A percentile compares a stretch with the other conserved stretches of the same genome.
Evolutionary conservation across 2,797 vertebrate species (phyloP).

Genomic region (Macropus fuliginosus): DNA sequence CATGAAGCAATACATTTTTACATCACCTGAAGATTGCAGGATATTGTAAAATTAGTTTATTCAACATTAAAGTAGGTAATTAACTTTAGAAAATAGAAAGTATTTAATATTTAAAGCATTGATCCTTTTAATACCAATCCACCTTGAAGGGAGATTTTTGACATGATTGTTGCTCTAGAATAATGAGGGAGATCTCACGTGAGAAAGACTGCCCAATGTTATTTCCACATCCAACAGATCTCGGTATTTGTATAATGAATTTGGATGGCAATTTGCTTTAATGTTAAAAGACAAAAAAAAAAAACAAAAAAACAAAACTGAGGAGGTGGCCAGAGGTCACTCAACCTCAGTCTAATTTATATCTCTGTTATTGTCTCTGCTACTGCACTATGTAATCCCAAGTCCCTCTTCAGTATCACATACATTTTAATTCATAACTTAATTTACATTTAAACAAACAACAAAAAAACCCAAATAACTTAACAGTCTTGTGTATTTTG

Average conservation of each 20-base stretch:
- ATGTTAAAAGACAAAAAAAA: not conserved
- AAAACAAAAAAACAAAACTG: not conserved
- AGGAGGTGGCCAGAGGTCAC: not conserved
- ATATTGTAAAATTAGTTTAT: not conserved
- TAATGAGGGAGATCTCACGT: not conserved
- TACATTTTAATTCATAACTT: not conserved
- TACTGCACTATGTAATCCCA: not conserved
- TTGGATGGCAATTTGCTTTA: not conserved
- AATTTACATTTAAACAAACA: not conserved
- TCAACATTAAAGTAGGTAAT: not conserved
- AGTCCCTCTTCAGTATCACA: not conserved
- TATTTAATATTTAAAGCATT: not conserved
- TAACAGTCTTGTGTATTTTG: not conserved
- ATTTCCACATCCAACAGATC: not conserved
- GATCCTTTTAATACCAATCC: not conserved
- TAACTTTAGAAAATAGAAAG: not conserved
- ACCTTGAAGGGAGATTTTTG: not conserved
- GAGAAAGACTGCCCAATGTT: not conserved
- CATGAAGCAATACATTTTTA: not conserved
- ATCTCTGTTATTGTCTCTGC: not conserved
- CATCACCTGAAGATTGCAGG: not conserved
- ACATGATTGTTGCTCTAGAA: not conserved
- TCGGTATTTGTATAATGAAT: not conserved
- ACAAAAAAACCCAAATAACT: not conserved
- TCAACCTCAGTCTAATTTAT: not conserved